Evolutionary conservation across 2,888 invertebrate genomes (phyloP).

Genomic region (Dasysyrphus tricinctus): DNA sequence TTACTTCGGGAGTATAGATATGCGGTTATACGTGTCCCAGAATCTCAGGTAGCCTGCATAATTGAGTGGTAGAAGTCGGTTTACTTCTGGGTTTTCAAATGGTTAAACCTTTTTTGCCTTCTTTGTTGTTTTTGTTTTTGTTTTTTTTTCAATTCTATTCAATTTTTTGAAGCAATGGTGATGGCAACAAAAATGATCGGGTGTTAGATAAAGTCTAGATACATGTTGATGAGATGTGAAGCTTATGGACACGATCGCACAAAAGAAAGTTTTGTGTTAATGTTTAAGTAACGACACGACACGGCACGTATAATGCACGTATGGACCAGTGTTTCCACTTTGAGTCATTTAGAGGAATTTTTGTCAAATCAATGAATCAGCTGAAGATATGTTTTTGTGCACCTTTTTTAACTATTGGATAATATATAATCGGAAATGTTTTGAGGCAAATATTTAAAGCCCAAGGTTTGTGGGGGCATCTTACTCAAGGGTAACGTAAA

Average conservation of each 20-base stretch:
- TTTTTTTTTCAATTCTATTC: constrained; percentile 59
- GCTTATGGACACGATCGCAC: constrained; percentile 12
- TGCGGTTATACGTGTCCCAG: constrained; percentile 66
- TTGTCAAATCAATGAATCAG: too few relatives aligned
- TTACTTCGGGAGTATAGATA: constrained; percentile 40
- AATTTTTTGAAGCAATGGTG: constrained; percentile 5
- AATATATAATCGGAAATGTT: too few relatives aligned
- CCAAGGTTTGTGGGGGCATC: too few relatives aligned
- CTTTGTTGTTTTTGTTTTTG: constrained; percentile 30
- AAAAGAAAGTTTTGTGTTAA: constrained; percentile 15
- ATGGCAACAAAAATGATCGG: constrained; percentile 50
- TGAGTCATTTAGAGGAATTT: background rate
- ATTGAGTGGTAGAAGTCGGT: constrained; percentile 62
- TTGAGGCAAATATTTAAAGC: too few relatives aligned
- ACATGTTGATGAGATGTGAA: constrained; percentile 47
- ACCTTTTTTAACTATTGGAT: too few relatives aligned
- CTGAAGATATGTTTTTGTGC: too few relatives aligned
- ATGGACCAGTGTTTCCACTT: constrained; percentile 11
- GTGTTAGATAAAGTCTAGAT: constrained; percentile 65
- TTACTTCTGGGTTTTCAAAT: constrained; percentile 32
- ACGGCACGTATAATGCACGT: background rate
- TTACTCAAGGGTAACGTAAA: too few relatives aligned
- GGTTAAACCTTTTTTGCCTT: constrained; percentile 49
- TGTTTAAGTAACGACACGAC: background rate
- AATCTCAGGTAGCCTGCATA: constrained; percentile 56